phyloP scores from a whole-genome alignment of 92 coral and sea anemone genomes.

The Muricea muricata region DNA sequence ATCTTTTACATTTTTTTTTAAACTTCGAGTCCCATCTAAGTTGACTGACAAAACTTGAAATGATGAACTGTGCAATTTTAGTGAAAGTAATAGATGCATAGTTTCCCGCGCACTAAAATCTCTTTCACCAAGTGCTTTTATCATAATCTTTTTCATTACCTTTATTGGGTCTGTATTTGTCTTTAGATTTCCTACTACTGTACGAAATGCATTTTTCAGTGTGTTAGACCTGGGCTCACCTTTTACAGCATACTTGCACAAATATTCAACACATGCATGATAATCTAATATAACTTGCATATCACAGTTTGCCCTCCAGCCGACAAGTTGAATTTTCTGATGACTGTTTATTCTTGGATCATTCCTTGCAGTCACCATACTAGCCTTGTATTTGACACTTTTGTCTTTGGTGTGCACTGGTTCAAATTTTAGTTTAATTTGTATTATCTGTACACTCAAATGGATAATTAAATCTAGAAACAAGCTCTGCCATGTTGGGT shows the following conservation, averaged over 20 bases:
- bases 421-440: conserved; percentile 46
- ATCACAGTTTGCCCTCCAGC: conserved; percentile 71
- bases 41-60: conserved; percentile 44
- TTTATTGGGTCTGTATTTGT: neutral
- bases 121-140: conserved; percentile 72
- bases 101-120: conserved; percentile 70
- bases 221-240: conserved; percentile 60
- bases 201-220: conserved; percentile 45
- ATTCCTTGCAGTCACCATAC: conserved; percentile 49
- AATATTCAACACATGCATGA: conserved; percentile 71
- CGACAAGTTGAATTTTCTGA: conserved; percentile 53
- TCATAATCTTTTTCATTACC: conserved; percentile 51
- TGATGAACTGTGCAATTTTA: conserved; percentile 65
- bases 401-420: conserved; percentile 49
- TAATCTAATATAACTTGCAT: conserved; percentile 55
- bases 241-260: conserved; percentile 70
- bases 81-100: conserved; percentile 64
- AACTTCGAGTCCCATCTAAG: neutral
- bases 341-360: conserved; percentile 57
- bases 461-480: conserved; percentile 16
- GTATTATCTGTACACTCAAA: neutral
- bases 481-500: conserved; percentile 1
- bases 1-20: neutral
- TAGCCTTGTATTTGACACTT: conserved; percentile 43
- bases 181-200: conserved; percentile 5